A percentile compares a stretch with the other conserved stretches of the same genome.
These are phyloP conservation scores for Agriotes lineatus DNA, from an alignment of 2,888 invertebrate species.

Conservation along the genomic window DNA sequence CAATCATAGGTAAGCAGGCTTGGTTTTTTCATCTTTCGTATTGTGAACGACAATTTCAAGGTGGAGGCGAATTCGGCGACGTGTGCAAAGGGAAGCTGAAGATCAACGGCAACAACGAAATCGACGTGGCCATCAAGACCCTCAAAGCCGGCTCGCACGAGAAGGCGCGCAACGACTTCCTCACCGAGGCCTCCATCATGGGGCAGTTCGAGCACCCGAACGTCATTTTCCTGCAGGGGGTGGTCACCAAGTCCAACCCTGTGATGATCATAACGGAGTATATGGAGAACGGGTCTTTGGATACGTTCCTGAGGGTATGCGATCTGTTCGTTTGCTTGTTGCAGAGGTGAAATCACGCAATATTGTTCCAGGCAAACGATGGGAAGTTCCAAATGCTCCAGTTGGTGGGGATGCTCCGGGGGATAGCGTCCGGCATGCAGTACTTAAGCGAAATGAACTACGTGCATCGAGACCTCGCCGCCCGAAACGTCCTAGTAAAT, in stretches of 20 bases:
- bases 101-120: conserved; percentile 85
- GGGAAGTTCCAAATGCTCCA: conserved; percentile 96
- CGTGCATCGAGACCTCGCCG: conserved; percentile 97
- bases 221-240: conserved; percentile 98
- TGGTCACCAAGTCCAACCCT: conserved; percentile 96
- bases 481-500: conserved; percentile 98
- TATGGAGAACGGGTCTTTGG: conserved; percentile 99
- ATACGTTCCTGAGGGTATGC: conserved; percentile 88
- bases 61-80: conserved; percentile 98
- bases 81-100: conserved; percentile 97
- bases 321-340: too few relatives aligned
- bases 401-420: conserved; percentile 95
- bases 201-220: conserved; percentile 99
- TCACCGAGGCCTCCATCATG: conserved; percentile 99
- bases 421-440: conserved; percentile 98
- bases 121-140: conserved; percentile 96
- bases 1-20: conserved; percentile 84
- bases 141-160: conserved; percentile 90
- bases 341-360: background rate
- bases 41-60: conserved; percentile 60
- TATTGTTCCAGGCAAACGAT: conserved; percentile 81
- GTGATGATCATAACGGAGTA: conserved; percentile 99
- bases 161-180: conserved; percentile 96
- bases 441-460: conserved; percentile 99
- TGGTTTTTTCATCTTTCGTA: conserved; percentile 28